Base-by-base conservation (phyloP, 2,888 invertebrate genomes). In the Stenoptilia bipunctidactyla region DNA sequence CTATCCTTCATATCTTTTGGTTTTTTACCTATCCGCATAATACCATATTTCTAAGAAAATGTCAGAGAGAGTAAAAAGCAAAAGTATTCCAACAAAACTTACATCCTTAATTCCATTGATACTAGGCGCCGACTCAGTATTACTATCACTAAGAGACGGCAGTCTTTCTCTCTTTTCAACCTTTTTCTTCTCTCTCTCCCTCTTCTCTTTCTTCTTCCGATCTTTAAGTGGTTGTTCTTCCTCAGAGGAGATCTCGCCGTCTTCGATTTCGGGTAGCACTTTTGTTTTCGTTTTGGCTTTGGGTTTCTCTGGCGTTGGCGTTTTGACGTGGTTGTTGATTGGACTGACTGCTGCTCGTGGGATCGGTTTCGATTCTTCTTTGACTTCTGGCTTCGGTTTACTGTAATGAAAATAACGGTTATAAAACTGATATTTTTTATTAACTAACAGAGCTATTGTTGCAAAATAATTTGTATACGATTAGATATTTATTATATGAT, bases 201-300 rank as follows among this genome's bases (percentile, higher is more conserved):
- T 54, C 46, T 61, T 56, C n/a, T n/a, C n/a, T n/a, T n/a, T n/a
- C 55, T 66, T 51, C 46, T 52, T 56, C 43, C 65, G 53, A 25
- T 68, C 64, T 45, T 84, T 85, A 41, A 86, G 60, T n/a, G 77
- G 75, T 50, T 13, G 13, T 34, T 86, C 87, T 40, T 88, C 88
- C 27, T 88, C 89, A 0, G 88, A 87, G 1, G 71, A 69, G 45
- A 80, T 59, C 51, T 80, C 77, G 0, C 77, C 77, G 15, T 79
- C 79, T 39, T 76, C 80, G 2, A 68, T 44, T 2, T 65, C 65
- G 0, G 52, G 45, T 14, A 62, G 55, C 15, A 51, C 53, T 46
- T 65, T 67, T n/a, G n/a, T n/a, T 48, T 45, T 68, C 34, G 30
- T 12, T 12, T 30, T 30, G n/a, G 9, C n/a, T 12, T 30, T 30